Evolutionary conservation across 2,113 vertebrate species (phyloP).

Genomic region (Crypturellus undulatus): DNA sequence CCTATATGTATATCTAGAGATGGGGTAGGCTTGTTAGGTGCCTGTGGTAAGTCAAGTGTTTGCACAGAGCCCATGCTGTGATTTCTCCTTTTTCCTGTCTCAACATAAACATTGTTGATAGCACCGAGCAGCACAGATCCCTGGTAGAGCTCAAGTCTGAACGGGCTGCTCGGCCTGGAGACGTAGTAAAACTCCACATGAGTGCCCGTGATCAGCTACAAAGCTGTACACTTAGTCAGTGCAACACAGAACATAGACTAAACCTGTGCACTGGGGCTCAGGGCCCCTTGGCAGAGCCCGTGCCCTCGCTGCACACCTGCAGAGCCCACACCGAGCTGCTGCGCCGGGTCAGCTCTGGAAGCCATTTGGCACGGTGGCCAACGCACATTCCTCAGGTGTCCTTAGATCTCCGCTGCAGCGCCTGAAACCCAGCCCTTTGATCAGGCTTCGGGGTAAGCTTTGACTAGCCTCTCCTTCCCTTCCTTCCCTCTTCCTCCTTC

Average conservation of each 20-base stretch:
- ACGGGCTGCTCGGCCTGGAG: neutral
- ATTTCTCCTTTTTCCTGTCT: neutral
- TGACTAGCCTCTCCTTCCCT: neutral
- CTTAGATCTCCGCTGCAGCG: neutral
- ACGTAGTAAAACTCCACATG: neutral
- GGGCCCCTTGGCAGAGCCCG: fast-evolving
- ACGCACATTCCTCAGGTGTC: constrained; percentile 11
- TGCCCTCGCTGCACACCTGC: neutral
- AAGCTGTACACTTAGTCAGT: neutral
- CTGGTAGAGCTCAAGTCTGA: neutral
- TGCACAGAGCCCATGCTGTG: neutral
- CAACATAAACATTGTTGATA: neutral
- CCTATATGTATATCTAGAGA: neutral
- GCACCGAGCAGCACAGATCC: neutral
- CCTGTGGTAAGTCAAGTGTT: neutral
- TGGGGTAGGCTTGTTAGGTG: neutral
- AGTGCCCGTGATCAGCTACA: neutral
- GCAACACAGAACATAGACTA: neutral
- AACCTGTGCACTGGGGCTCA: neutral
- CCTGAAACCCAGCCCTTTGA: neutral
- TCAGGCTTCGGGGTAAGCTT: neutral
- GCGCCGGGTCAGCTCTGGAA: constrained; percentile 30
- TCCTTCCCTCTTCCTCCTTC: neutral
- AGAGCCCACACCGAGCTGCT: neutral
- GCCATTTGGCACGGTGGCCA: neutral